Evolutionary conservation across 2,888 invertebrate species (phyloP).

Genomic region (Watsonalla cultraria): DNA sequence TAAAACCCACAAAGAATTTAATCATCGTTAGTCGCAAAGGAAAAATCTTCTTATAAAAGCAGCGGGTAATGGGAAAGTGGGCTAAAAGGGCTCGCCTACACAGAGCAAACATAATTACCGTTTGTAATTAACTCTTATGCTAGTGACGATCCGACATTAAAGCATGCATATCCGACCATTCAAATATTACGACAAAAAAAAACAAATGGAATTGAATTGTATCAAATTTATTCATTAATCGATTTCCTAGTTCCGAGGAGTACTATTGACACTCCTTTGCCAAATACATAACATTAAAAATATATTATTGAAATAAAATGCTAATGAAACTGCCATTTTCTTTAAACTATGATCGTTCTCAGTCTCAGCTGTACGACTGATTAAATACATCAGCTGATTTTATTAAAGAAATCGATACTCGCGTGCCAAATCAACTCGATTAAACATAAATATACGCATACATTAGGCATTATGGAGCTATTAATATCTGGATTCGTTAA

Average conservation of each 20-base stretch:
- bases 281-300: too few species aligned
- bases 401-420: neutral
- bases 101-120: conserved; percentile 25
- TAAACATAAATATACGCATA: neutral
- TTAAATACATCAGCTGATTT: neutral
- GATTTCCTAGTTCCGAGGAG: too few species aligned
- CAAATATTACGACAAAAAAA: too few species aligned
- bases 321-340: neutral
- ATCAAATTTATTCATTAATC: too few species aligned
- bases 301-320: too few species aligned
- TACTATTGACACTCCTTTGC: too few species aligned
- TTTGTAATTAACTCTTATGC: neutral
- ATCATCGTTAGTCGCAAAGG: neutral
- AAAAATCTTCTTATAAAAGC: neutral
- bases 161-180: too few species aligned
- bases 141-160: too few species aligned
- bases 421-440: neutral
- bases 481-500: neutral
- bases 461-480: neutral
- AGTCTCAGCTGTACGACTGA: neutral
- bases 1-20: conserved; percentile 1
- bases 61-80: conserved; percentile 1
- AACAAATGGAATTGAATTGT: too few species aligned
- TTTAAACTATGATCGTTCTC: neutral
- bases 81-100: conserved; percentile 21